phyloP scores from a whole-genome alignment of 2,113 vertebrate genomes.

The Daphoenositta chrysoptera region DNA sequence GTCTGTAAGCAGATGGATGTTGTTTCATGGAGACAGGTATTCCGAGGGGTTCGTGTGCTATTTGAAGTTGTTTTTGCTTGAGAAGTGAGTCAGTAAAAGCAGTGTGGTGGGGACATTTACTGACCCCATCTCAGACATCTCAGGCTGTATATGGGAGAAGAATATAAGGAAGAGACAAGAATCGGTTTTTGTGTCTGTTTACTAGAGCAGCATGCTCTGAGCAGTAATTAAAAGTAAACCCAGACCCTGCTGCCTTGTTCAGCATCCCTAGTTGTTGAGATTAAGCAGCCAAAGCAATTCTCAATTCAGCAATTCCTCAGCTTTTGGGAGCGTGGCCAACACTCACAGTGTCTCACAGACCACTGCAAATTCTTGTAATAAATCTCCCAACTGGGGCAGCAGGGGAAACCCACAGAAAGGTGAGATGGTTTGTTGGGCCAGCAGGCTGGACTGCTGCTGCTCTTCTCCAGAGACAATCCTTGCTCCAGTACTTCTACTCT shows the following conservation, averaged over 20 bases:
- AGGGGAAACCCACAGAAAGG: neutral
- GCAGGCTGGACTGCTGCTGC: neutral
- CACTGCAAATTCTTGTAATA: slow-evolving; percentile 40
- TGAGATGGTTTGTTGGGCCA: neutral
- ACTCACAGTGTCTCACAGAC: slow-evolving; percentile 49
- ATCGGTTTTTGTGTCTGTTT: neutral
- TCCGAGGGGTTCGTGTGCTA: neutral
- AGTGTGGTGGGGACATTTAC: neutral
- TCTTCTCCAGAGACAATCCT: neutral
- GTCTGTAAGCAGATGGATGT: neutral
- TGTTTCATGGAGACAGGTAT: neutral
- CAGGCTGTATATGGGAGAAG: neutral
- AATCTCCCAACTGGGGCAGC: neutral
- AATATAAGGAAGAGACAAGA: neutral
- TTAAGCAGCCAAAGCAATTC: slow-evolving; percentile 46
- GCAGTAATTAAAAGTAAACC: slow-evolving; percentile 34
- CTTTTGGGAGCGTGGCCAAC: slow-evolving; percentile 33
- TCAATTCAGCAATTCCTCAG: slow-evolving; percentile 58
- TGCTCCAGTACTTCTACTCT: neutral
- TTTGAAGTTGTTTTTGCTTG: neutral
- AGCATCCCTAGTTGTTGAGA: slow-evolving; percentile 1
- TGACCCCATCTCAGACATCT: neutral
- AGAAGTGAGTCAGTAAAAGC: neutral
- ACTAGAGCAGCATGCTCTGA: neutral
- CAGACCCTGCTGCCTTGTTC: slow-evolving; percentile 1